phyloP scores from a whole-genome alignment of 2,797 vertebrate genomes.

The Chelon labrosus region DNA sequence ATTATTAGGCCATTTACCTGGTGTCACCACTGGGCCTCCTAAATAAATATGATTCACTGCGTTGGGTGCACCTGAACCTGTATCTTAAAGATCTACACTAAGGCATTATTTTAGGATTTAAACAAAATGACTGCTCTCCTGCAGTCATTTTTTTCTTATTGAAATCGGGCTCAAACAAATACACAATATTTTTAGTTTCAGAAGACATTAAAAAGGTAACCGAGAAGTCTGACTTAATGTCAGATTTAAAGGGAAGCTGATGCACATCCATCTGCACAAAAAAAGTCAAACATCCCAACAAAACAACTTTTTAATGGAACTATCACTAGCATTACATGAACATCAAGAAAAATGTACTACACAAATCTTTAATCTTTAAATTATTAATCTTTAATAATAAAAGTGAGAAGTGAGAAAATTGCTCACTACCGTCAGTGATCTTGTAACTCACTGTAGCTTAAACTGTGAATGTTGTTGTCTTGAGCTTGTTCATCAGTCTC shows the following conservation, averaged over 20 bases:
- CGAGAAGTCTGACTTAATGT: too few species aligned
- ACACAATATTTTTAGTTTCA: too few species aligned
- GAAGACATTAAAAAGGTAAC: too few species aligned
- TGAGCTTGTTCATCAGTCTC: not conserved
- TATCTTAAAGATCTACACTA: not conserved
- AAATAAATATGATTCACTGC: slow-evolving; percentile 11
- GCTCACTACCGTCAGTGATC: not conserved
- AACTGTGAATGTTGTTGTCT: not conserved
- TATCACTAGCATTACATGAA: not conserved
- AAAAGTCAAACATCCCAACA: too few species aligned
- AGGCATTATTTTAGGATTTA: not conserved
- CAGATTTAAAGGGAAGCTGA: too few species aligned
- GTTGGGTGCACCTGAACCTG: not conserved
- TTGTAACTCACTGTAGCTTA: not conserved
- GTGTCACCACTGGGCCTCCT: not conserved
- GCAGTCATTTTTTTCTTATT: not conserved
- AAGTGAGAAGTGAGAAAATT: not conserved
- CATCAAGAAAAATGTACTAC: not conserved
- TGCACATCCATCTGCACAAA: too few species aligned
- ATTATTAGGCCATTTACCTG: slow-evolving; percentile 18
- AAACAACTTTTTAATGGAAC: too few species aligned
- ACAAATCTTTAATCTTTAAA: too few species aligned
- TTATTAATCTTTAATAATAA: too few species aligned
- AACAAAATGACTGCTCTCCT: not conserved
- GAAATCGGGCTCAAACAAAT: too few species aligned